Percentiles rank a stretch among this genome's conserved stretches.
These are phyloP conservation scores for Brenthis hecate DNA, from an alignment of 2,888 invertebrate species.

Conservation along the genomic window DNA sequence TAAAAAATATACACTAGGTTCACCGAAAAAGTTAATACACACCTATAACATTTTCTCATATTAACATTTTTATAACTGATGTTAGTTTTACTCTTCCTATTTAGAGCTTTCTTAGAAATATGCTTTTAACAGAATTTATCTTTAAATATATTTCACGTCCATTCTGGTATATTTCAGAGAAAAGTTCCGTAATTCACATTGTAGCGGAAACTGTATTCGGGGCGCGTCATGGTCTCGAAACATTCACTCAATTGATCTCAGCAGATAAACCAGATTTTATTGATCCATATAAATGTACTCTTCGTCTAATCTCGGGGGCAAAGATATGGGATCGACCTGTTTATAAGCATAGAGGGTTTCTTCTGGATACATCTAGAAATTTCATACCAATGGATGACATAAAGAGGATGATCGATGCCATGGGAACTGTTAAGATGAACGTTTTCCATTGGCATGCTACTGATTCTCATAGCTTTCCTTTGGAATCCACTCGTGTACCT, in stretches of 20 bases:
- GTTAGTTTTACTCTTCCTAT: no score
- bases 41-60: no score
- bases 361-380: conserved; percentile 95
- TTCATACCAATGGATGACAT: conserved; percentile 88
- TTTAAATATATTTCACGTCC: no score
- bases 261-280: conserved; percentile 56
- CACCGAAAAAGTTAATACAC: no score
- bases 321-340: conserved; percentile 89
- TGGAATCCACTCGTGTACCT: conserved; percentile 88
- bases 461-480: conserved; percentile 96
- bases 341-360: conserved; percentile 92
- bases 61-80: no score
- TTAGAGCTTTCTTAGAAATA: no score
- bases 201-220: conserved; percentile 86
- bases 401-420: conserved; percentile 89
- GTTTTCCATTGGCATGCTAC: conserved; percentile 96
- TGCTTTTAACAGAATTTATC: no score
- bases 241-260: conserved; percentile 86
- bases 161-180: conserved; percentile 54
- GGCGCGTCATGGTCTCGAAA: conserved; percentile 89
- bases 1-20: no score
- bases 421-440: conserved; percentile 94
- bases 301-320: conserved; percentile 84
- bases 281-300: conserved; percentile 64
- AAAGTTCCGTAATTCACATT: conserved; percentile 78